Conservation (phyloP, 2,888 invertebrate genomes). For the Candidula unifasciata region DNA sequence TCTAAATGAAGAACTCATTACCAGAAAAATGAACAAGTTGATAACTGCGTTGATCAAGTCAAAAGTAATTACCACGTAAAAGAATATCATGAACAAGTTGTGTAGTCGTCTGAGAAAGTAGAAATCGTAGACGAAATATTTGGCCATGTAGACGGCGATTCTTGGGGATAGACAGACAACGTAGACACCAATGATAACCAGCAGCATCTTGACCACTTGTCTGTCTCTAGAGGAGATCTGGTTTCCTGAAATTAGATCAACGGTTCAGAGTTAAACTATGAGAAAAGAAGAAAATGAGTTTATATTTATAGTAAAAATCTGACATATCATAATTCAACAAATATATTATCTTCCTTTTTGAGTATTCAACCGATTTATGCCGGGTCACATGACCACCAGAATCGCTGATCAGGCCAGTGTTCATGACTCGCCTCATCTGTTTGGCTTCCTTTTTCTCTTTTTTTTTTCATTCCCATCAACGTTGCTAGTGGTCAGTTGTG, state of each 20-base stretch:
- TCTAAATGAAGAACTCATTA: not conserved
- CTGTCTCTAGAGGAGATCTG: not conserved
- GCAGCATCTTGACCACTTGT: conserved; percentile 4
- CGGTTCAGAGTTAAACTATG: too few relatives aligned
- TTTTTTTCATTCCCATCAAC: too few relatives aligned
- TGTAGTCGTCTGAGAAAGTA: not conserved
- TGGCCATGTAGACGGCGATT: not conserved
- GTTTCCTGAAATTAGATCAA: not conserved
- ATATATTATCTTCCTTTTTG: too few relatives aligned
- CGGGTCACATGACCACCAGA: too few relatives aligned
- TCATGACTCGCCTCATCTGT: too few relatives aligned
- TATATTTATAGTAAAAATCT: too few relatives aligned
- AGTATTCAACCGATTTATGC: too few relatives aligned
- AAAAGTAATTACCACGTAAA: not conserved
- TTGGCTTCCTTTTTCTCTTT: too few relatives aligned
- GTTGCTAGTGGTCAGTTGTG: too few relatives aligned
- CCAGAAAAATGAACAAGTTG: not conserved
- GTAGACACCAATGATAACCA: not conserved
- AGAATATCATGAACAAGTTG: not conserved
- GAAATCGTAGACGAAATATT: not conserved
- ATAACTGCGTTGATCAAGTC: not conserved
- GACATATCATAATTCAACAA: too few relatives aligned
- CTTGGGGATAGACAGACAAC: not conserved
- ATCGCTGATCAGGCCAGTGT: too few relatives aligned
- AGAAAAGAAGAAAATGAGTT: too few relatives aligned